phyloP scores from a whole-genome alignment of 2,888 invertebrate species.

The Dyspetes luteomarginatus region DNA sequence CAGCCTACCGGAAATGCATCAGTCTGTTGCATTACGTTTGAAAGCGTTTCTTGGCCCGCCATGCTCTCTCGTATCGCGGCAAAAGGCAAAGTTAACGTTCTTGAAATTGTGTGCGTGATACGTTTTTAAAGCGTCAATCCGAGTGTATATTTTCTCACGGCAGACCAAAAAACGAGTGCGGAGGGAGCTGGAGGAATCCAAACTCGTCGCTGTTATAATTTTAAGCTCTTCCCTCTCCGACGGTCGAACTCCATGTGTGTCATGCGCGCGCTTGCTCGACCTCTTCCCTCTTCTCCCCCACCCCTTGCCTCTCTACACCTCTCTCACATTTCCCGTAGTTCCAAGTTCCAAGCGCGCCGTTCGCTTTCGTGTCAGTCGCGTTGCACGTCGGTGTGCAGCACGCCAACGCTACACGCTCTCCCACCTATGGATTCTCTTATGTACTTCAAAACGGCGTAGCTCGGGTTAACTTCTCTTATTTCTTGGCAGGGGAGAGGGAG shows the following conservation, averaged over 20 bases:
- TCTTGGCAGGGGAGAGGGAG: conserved; percentile 2
- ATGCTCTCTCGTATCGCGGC: background rate
- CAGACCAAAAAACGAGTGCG: too few relatives aligned
- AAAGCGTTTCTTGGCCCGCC: background rate
- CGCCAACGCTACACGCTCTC: conserved; percentile 17
- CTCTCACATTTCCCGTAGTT: background rate
- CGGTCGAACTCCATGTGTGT: background rate
- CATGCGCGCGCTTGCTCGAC: background rate
- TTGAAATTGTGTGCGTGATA: background rate
- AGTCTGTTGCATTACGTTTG: background rate
- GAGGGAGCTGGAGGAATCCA: too few relatives aligned
- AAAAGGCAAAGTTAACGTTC: background rate
- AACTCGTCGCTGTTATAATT: background rate
- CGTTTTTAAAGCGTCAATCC: too few relatives aligned
- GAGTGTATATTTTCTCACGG: too few relatives aligned
- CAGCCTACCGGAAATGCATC: background rate
- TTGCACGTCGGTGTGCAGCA: conserved; percentile 56
- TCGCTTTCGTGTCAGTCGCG: conserved; percentile 60
- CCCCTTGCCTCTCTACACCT: too few relatives aligned
- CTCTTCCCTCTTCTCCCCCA: background rate
- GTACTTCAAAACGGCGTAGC: conserved; percentile 52
- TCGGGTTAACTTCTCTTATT: conserved; percentile 20
- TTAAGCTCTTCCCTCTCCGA: background rate
- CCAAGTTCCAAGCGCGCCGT: conserved; percentile 38
- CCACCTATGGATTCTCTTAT: conserved; percentile 54